phyloP scores from a whole-genome alignment of 2,797 vertebrate genomes.

The Parauchenoglanis punctatus region DNA sequence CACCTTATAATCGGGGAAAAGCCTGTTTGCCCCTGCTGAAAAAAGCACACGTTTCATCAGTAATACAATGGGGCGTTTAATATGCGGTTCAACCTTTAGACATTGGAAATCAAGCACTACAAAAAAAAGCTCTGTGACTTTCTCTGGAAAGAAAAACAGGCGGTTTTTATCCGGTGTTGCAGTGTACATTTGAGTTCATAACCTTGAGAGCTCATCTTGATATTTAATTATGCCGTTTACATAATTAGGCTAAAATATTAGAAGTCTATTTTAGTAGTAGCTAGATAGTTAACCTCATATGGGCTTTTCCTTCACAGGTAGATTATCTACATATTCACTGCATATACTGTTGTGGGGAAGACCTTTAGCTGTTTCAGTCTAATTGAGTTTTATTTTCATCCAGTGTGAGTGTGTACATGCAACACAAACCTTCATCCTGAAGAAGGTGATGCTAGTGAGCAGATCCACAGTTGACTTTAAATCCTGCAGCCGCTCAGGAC shows the following conservation, averaged over 20 bases:
- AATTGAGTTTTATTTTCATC: too few species aligned
- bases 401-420: slow-evolving; percentile 16
- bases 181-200: neutral
- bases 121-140: neutral
- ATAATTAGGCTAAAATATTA: neutral
- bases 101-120: neutral
- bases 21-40: neutral
- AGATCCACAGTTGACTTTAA: slow-evolving; percentile 88
- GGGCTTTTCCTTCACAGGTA: neutral
- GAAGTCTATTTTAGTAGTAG: neutral
- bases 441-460: slow-evolving; percentile 89
- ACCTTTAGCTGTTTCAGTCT: neutral
- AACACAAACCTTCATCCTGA: slow-evolving; percentile 83
- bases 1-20: neutral
- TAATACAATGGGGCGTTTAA: neutral
- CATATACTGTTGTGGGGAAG: neutral
- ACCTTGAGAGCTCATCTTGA: neutral
- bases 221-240: neutral
- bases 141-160: neutral
- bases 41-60: neutral
- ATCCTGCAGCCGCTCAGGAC: slow-evolving; percentile 84
- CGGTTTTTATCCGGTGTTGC: neutral
- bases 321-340: neutral
- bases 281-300: neutral
- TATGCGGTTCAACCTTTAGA: neutral